Base-by-base conservation (phyloP, 2,797 vertebrate genomes). In the Aphelocoma californica region DNA sequence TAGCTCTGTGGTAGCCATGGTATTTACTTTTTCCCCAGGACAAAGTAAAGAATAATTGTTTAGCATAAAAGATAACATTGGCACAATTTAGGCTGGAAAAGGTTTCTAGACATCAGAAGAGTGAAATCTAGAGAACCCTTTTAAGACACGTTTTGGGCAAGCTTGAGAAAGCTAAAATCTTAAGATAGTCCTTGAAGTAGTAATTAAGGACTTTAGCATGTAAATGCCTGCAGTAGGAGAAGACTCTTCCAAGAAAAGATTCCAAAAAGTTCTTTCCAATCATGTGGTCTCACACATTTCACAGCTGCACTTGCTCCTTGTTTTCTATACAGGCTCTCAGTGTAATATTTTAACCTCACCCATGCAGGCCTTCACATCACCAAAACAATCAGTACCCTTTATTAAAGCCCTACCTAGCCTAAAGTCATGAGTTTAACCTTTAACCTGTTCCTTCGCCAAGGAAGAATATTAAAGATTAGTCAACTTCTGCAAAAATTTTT, bases 251-350 rank as follows among this genome's bases (percentile, higher is more conserved):
- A 92, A 84, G 40, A 81, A 72, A 42, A 72, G 54, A 77, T 93
- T 90, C 75, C 67, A 93, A 86, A 40, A 93, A 85, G 34, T 48
- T 79, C n/a, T 77, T 93, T 90, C 66, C 79, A 88, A 3, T 73
- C 58, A 29, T 80, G 51, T 80, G 48, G 48, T 88, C 64, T 75
- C 50, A 38, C 42, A 77, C 34, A 77, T 86, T 90, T 93, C 89
- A 67, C 56, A 66, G 61, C 73, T 93, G 73, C 71, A 75, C 74
- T 90, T 88, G 60, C 70, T 88, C 54, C 34, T 86, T 82, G 19
- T 85, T 83, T 88, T 44, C 86, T 69, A 16, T 36, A 36, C 21
- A 73, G 56, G 40, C 19, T 84, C 40, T 58, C 34, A 44, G 21
- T 32, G 36, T 65, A 90, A 29, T 81, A 64, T 67, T 88, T 88